These are phyloP conservation scores for Amorpha juglandis DNA, from an alignment of 2,888 invertebrate species.

Conservation along the genomic window DNA sequence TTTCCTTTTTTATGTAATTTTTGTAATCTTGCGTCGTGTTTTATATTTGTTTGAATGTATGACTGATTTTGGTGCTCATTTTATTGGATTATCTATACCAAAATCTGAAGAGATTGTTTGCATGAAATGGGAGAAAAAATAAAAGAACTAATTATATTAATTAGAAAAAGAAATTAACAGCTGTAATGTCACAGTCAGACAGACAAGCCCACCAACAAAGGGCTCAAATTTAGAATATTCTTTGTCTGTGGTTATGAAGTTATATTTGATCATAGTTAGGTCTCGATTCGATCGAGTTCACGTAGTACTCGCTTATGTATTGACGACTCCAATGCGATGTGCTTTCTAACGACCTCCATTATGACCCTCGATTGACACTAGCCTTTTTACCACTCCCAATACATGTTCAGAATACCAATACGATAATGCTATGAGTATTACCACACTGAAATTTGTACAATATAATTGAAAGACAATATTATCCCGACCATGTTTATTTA, in stretches of 20 bases:
- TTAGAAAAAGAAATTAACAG: no score
- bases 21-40: no score
- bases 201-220: no score
- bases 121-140: not conserved
- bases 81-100: no score
- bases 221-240: no score
- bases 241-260: no score
- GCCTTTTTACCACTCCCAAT: conserved; percentile 40
- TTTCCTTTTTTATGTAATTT: no score
- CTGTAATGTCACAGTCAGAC: no score
- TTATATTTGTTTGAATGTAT: no score
- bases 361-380: conserved; percentile 39
- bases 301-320: conserved; percentile 33
- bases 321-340: conserved; percentile 37
- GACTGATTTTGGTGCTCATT: no score
- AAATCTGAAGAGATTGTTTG: no score
- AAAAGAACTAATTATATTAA: no score
- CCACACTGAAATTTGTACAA: conserved; percentile 20
- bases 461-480: conserved; percentile 28
- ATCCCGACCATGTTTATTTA: conserved; percentile 23
- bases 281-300: conserved; percentile 22
- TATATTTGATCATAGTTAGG: not conserved
- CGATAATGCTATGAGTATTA: conserved; percentile 29
- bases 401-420: conserved; percentile 36
- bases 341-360: conserved; percentile 39